phyloP scores from a whole-genome alignment of 2,113 vertebrate genomes.

The Cricetomys ansorgei region DNA sequence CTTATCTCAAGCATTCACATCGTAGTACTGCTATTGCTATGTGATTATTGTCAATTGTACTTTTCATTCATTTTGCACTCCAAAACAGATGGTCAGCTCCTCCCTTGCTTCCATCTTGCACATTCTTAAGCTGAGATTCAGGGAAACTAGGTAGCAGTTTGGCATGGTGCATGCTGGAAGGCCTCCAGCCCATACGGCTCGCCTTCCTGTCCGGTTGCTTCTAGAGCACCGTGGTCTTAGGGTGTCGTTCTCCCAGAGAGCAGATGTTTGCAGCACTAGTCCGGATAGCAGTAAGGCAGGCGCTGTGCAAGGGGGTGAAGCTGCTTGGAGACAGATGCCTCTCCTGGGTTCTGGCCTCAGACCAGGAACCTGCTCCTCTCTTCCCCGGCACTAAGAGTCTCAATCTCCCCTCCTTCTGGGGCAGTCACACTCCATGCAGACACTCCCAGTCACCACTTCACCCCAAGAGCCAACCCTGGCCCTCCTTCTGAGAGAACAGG shows the following conservation, averaged over 20 bases:
- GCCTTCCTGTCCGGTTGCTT: neutral
- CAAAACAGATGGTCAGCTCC: neutral
- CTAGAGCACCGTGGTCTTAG: neutral
- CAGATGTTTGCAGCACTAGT: neutral
- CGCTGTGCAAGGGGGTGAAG: accelerated
- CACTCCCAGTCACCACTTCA: neutral
- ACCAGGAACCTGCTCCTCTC: neutral
- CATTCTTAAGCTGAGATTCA: neutral
- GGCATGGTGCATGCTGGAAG: neutral
- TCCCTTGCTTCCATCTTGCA: neutral
- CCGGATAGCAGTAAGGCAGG: neutral
- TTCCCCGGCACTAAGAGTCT: neutral
- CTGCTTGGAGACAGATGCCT: neutral
- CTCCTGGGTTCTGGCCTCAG: neutral
- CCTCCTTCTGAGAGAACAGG: neutral
- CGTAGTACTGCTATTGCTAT: neutral
- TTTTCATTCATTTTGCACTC: neutral
- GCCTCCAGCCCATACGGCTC: neutral
- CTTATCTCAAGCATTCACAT: neutral
- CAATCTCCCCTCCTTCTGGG: neutral
- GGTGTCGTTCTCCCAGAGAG: neutral
- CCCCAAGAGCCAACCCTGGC: neutral
- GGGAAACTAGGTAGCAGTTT: neutral
- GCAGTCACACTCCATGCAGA: neutral
- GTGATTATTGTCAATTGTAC: neutral